Conservation (phyloP, 2,888 invertebrate genomes). For the Limenitis camilla region DNA sequence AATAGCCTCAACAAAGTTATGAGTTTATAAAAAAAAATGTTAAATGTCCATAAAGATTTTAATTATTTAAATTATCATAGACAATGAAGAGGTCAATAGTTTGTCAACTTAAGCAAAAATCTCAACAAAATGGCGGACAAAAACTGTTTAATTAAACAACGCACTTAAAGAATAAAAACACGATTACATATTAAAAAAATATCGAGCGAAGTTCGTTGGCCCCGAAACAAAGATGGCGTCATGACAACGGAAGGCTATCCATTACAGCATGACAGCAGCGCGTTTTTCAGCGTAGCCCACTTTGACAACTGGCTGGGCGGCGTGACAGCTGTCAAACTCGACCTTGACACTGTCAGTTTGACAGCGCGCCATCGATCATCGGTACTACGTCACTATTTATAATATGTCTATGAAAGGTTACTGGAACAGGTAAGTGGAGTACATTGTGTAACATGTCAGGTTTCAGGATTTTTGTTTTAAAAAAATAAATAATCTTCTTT, state of each 20-base stretch:
- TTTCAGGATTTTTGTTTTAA: neutral
- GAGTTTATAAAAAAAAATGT: too few species aligned
- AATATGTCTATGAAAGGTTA: slow-evolving; percentile 22
- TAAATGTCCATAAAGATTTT: too few species aligned
- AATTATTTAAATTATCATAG: neutral
- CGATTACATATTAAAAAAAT: slow-evolving; percentile 24
- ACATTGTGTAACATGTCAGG: neutral
- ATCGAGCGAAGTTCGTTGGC: slow-evolving; percentile 44
- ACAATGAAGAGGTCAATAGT: slow-evolving; percentile 9
- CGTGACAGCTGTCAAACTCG: slow-evolving; percentile 52
- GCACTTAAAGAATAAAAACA: slow-evolving; percentile 22
- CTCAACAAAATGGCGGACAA: slow-evolving; percentile 8
- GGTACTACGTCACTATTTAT: slow-evolving; percentile 28
- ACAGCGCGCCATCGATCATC: slow-evolving; percentile 51
- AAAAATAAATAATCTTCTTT: too few species aligned
- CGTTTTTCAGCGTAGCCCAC: slow-evolving; percentile 52
- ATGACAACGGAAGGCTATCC: slow-evolving; percentile 52
- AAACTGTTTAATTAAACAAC: slow-evolving; percentile 18
- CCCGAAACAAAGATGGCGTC: slow-evolving; percentile 45
- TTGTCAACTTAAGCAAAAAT: slow-evolving; percentile 13
- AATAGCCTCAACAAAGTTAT: too few species aligned
- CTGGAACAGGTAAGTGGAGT: slow-evolving; percentile 14
- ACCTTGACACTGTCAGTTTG: slow-evolving; percentile 51
- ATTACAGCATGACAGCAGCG: slow-evolving; percentile 58
- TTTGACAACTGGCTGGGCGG: slow-evolving; percentile 44